Percentiles rank a stretch among this genome's conserved stretches.
Evolutionary conservation across 1,140 invertebrate species (phyloP).

Genomic region (Drosophila obscura): DNA sequence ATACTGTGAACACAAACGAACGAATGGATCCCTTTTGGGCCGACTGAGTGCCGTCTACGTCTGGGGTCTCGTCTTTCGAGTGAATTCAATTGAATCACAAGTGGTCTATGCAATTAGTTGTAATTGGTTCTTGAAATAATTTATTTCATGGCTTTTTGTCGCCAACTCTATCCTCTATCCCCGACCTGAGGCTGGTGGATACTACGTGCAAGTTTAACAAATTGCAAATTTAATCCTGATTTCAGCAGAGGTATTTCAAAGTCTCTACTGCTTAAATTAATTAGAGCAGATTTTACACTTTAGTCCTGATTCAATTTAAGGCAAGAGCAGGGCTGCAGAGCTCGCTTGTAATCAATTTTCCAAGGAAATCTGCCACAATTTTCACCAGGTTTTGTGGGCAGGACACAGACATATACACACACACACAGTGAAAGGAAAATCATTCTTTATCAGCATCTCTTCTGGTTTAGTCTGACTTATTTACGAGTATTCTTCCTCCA

Average conservation of each 20-base stretch:
- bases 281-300: constrained; percentile 38
- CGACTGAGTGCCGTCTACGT: constrained; percentile 1
- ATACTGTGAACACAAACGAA: background rate
- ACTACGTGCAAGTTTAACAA: constrained; percentile 44
- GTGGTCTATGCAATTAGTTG: constrained; percentile 71
- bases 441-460: too few relatives aligned
- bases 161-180: constrained; percentile 28
- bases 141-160: constrained; percentile 73
- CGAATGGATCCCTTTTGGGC: constrained; percentile 7
- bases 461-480: too few relatives aligned
- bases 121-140: constrained; percentile 74
- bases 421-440: too few relatives aligned
- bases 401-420: too few relatives aligned
- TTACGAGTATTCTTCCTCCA: too few relatives aligned
- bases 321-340: background rate
- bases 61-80: constrained; percentile 35
- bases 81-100: constrained; percentile 72
- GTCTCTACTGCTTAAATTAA: constrained; percentile 58
- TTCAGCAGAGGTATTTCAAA: constrained; percentile 15
- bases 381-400: too few relatives aligned
- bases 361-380: background rate
- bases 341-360: constrained; percentile 5
- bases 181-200: background rate
- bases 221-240: constrained; percentile 41
- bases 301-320: constrained; percentile 16